These are phyloP conservation scores for Netelia inedita DNA, from an alignment of 2,888 invertebrate genomes.

Conservation along the genomic window DNA sequence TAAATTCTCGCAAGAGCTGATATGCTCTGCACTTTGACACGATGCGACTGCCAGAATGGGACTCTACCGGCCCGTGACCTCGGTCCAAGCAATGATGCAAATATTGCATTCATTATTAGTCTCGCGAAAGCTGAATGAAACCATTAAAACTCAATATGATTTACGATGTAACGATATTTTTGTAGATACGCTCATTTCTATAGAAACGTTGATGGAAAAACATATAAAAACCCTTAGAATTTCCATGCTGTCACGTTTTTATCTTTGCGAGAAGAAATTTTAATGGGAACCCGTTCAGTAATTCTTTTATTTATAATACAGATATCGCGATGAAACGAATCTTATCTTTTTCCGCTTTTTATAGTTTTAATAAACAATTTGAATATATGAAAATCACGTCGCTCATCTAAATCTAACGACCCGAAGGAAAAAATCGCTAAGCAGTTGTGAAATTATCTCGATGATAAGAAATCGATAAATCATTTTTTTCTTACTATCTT, in stretches of 20 bases:
- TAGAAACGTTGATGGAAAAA: not conserved
- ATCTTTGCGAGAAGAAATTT: not conserved
- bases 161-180: not conserved
- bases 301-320: not conserved
- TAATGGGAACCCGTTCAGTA: not conserved
- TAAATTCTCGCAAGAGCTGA: not conserved
- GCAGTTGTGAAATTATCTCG: too few relatives aligned
- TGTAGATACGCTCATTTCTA: not conserved
- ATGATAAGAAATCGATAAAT: too few relatives aligned
- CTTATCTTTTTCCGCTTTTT: not conserved
- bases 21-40: constrained; percentile 66
- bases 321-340: not conserved
- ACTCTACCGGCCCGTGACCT: constrained; percentile 40
- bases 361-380: not conserved
- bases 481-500: too few relatives aligned
- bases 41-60: constrained; percentile 41
- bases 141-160: not conserved
- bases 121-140: not conserved
- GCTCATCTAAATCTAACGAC: not conserved
- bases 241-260: not conserved
- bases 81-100: constrained; percentile 2
- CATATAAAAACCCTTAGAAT: not conserved
- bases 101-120: constrained; percentile 14
- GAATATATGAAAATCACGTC: not conserved
- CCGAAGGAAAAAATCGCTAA: too few relatives aligned